Evolutionary conservation across 2,113 vertebrate species (phyloP), one percentile per base, ranked within the genome.

Genomic region (Eira barbara): DNA sequence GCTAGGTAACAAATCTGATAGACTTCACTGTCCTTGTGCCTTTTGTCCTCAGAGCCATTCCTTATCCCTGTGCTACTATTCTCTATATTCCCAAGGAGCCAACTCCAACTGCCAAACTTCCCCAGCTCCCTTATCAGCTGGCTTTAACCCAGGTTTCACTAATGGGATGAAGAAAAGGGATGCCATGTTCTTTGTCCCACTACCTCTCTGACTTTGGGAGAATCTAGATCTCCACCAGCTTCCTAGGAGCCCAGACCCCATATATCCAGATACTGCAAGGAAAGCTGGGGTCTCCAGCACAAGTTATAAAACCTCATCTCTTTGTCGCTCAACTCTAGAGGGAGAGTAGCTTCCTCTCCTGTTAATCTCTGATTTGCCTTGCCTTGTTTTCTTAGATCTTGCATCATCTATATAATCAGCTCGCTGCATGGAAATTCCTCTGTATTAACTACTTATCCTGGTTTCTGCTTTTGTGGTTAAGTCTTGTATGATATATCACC

Each of bases 191-290:
- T 81, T 71, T 71, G 29, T 71, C 21, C 13, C 13, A 6, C 3
- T 59, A 39, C 9, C 49, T 25, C 36, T 13, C 13, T 83, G 17
- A n/a, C n/a, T 81, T 96, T 39, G 34, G 36, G 31, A 57, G 42
- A 15, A 49, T 34, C 3, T 78, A 6, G 23, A 67, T 89, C 61
- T 76, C 18, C 2, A 20, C 49, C 42, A 45, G 8, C 17, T 59
- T 81, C 21, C 27, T 13, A 29, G 18, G 13, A 6, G 45, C 2
- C 0, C 15, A 42, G 7, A n/a, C 4, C 0, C 14, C 69, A 0
- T 42, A 8, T 45, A 81, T 45, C 2, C 15, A 34, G 3, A 67
- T 27, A 61, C 4, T 59, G 2, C 14, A 23, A 57, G 47, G 47
- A 92, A 74, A 42, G 0, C 78, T 6, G 7, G 8, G 13, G 5